Conservation (phyloP, 2,888 invertebrate genomes). For the Diplolepis rosae region DNA sequence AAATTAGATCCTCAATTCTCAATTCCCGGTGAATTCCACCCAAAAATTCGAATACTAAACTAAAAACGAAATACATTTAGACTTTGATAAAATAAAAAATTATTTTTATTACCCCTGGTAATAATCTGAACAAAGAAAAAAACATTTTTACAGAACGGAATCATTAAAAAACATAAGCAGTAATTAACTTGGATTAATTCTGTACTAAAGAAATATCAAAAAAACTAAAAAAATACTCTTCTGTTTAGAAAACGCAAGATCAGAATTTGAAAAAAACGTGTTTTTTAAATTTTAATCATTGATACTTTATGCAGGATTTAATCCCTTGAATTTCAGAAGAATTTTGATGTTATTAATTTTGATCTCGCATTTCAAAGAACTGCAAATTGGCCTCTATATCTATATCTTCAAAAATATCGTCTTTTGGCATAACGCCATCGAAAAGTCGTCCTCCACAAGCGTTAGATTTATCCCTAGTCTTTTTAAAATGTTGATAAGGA, state of each 20-base stretch:
- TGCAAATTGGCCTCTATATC: not conserved
- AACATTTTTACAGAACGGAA: not conserved
- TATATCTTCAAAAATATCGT: conserved; percentile 3
- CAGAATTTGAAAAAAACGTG: not conserved
- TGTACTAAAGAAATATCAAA: not conserved
- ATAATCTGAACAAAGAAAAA: not conserved
- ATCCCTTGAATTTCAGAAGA: not conserved
- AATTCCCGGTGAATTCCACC: not conserved
- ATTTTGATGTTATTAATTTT: not conserved
- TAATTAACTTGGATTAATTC: not conserved
- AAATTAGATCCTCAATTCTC: too few relatives aligned
- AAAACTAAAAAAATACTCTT: not conserved
- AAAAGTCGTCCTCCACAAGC: conserved; percentile 55
- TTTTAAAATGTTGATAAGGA: conserved; percentile 56
- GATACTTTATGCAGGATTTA: too few relatives aligned
- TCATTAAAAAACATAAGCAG: not conserved
- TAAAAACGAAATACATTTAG: not conserved
- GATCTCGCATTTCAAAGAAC: not conserved
- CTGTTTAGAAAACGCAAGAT: not conserved
- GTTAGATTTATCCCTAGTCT: not conserved
- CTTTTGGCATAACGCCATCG: conserved; percentile 37
- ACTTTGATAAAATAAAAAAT: not conserved
- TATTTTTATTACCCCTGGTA: not conserved
- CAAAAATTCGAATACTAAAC: not conserved
- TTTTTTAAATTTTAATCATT: not conserved